A percentile compares a stretch with the other conserved stretches of the same genome.
phyloP scores from a whole-genome alignment of 1,140 invertebrate genomes.

The Mycetomoellerius zeteki region DNA sequence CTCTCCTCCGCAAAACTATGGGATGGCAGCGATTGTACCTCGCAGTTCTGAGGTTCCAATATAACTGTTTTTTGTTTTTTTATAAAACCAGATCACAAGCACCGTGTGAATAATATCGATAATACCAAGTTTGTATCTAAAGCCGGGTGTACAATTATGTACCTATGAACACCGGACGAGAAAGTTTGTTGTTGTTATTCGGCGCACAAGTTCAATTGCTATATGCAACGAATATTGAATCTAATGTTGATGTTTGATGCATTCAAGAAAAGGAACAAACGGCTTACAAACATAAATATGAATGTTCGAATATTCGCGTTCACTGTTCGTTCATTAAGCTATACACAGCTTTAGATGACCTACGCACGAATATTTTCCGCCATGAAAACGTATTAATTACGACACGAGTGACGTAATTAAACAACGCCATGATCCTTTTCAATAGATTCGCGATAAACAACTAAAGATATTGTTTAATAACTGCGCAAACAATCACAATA shows the following conservation, averaged over 20 bases:
- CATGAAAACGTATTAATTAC: background rate
- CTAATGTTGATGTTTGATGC: too few relatives aligned
- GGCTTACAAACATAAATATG: too few relatives aligned
- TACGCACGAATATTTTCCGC: background rate
- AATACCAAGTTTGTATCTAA: background rate
- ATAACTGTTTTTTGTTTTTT: background rate
- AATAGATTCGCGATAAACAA: constrained; percentile 20
- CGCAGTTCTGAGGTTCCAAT: background rate
- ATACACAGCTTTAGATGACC: background rate
- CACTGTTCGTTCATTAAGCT: too few relatives aligned
- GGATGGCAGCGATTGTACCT: background rate
- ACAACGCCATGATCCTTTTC: background rate
- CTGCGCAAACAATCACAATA: constrained; percentile 37
- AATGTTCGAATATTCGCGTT: too few relatives aligned
- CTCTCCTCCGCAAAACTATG: background rate
- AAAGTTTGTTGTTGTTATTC: too few relatives aligned
- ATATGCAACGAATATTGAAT: too few relatives aligned
- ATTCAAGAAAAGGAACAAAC: too few relatives aligned
- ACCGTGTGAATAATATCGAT: background rate
- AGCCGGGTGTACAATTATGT: too few relatives aligned
- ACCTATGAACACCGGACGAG: too few relatives aligned
- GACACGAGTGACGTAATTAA: constrained; percentile 17
- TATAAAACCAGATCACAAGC: background rate
- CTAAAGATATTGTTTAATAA: constrained; percentile 33
- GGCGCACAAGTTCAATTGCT: too few relatives aligned